Evolutionary conservation across 64 coral and sea anemone genomes (phyloP), one percentile per base, ranked within the genome.

Genomic region (Dendronephthya gigantea): DNA sequence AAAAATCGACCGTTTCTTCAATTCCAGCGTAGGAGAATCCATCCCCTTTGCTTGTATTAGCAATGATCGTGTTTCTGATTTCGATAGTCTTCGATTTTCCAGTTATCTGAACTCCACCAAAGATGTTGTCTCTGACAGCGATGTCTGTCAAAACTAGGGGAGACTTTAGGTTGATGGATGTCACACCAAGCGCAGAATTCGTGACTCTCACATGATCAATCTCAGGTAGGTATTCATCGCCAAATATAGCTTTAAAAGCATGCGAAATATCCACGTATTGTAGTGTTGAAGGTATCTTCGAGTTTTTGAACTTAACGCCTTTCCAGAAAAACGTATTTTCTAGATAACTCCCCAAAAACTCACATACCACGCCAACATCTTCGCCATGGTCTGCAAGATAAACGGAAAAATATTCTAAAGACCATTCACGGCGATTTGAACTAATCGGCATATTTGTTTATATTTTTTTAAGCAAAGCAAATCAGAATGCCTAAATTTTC

Each of bases 351-450:
- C 39, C n/a, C 0, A 88, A 39, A 8, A 82, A 84, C 11, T 88
- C 23, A 40, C 92, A 93, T 84, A 90, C 88, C 36, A 93, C 13
- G 25, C 88, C 88, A 81, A 93, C 39, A 85, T 90, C 88, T n/a
- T n/a, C n/a, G n/a, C n/a, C n/a, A n/a, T n/a, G n/a, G n/a, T n/a
- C n/a, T n/a, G n/a, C n/a, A n/a, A n/a, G n/a, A n/a, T n/a, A n/a
- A n/a, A n/a, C n/a, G n/a, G n/a, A n/a, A n/a, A n/a, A n/a, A n/a
- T n/a, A n/a, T n/a, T n/a, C n/a, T n/a, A n/a, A n/a, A n/a, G n/a
- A n/a, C n/a, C n/a, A n/a, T n/a, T n/a, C n/a, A n/a, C n/a, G n/a
- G n/a, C n/a, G n/a, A n/a, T n/a, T n/a, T n/a, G n/a, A n/a, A n/a
- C n/a, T n/a, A n/a, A n/a, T n/a, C n/a, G n/a, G n/a, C n/a, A n/a